Evolutionary conservation across 1,140 invertebrate genomes (phyloP), one percentile per base, ranked within the genome.

Genomic region (Drosophila seguyi): DNA sequence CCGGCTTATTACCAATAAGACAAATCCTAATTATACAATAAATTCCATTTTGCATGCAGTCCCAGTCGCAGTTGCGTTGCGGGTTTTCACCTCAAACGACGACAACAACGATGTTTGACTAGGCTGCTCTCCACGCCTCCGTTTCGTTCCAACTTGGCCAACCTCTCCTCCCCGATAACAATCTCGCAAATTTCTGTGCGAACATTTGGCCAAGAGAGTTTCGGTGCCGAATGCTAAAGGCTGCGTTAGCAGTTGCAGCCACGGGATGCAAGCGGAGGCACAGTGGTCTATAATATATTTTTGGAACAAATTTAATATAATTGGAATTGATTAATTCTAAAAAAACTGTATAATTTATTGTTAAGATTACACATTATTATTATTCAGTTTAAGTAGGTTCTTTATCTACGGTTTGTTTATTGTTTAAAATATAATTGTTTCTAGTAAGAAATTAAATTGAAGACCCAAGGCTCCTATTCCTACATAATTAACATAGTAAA

Each of bases 21-120:
- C 88, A 91, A 91, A 91, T 91, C 88, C 88, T 91, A 91, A 91
- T 91, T 91, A 91, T 88, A 91, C 88, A 91, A 91, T 91, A 91
- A 91, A 91, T 91, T 91, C 83, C 88, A 87, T 90, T 90, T 90
- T 90, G 86, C 86, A 90, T 90, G 85, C 77, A 76, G 36, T 76
- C 55, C 58, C 77, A 55, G 52, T 77, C 75, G 85, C 73, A 76
- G 22, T 76, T 42, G 73, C 81, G 53, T 53, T 80, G 77, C 88
- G 61, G 73, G 78, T 90, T 90, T 90, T 90, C 85, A 90, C 84
- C 80, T 80, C 29, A 29, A 53, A 67, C 66, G 62, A 69, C 62
- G 58, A 76, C 85, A 62, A 76, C 67, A 58, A 57, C 50, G 52
- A 78, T 78, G 58, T 80, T 80, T 80, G 72, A 72, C 71, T 80